Base-by-base conservation (phyloP, 2,113 vertebrate genomes). In the Halcyon senegalensis region DNA sequence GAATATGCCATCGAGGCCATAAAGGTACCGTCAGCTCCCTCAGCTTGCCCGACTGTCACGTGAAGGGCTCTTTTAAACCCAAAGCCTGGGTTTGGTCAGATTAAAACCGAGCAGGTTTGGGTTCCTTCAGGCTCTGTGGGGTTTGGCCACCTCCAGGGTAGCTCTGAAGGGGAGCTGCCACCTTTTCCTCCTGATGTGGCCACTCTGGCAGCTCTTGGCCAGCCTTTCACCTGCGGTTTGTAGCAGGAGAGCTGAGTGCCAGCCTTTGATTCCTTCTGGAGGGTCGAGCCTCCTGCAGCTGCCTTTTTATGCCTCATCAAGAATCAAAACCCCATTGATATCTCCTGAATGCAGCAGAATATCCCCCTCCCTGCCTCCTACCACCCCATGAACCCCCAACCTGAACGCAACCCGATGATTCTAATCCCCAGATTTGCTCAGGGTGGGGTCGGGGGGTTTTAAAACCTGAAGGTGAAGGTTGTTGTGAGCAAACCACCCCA, bases 1-100 rank as follows among this genome's bases (percentile, higher is more conserved):
- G 99, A 99, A 97, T 99, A 99, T 98, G 99, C 99, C 91, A 99
- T 99, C 48, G 99, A 99, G 96, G 99, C 99, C 46, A 99, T 99
- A 31, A 99, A 99, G 98, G 99, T 99, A 98, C 23, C 2, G 21
- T 92, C 75, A 16, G 13, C 46, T 82, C 37, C 31, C 0, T 25
- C 14, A 11, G 20, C 2, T 20, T 51, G 43, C 12, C 28, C 10
- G 4, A 4, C 37, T 16, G 25, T 11, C 21, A 2, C 0, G 0
- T 9, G 8, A 3, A 9, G 35, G 59, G 37, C 41, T 37, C 9
- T n/a, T 48, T 27, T 9, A 13, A 16, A 39, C 25, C 35, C 9
- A 6, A 8, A 58, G 16, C 14, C 37, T 44, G 39, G 14, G 10
- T 51, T 78, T n/a, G 33, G 15, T 16, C 48, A 30, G 41, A 18